Conservation (phyloP, 2,888 invertebrate species). For the Elaeidobius kamerunicus region DNA sequence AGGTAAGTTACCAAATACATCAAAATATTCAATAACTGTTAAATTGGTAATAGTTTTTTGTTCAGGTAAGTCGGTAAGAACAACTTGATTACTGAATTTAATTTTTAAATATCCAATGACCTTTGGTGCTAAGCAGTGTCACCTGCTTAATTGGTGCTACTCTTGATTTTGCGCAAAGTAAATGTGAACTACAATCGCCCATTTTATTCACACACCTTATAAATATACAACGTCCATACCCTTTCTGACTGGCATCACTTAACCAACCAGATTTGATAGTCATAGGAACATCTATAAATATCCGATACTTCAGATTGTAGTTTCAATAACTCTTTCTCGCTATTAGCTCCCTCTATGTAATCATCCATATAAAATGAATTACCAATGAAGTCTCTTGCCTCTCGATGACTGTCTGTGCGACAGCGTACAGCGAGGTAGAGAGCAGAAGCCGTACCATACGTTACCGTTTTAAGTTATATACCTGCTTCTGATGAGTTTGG, state of each 20-base stretch:
- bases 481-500: conserved; percentile 2
- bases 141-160: conserved; percentile 16
- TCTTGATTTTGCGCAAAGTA: conserved; percentile 19
- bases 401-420: conserved; percentile 19
- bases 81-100: background rate
- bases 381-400: conserved; percentile 21
- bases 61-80: conserved; percentile 3
- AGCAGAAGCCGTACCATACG: conserved; percentile 21
- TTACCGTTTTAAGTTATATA: conserved; percentile 18
- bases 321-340: conserved; percentile 13
- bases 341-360: conserved; percentile 22
- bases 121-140: conserved; percentile 3
- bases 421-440: conserved; percentile 30
- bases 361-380: conserved; percentile 30
- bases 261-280: conserved; percentile 25
- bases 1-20: background rate
- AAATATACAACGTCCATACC: conserved; percentile 28
- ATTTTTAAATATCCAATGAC: background rate
- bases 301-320: conserved; percentile 23
- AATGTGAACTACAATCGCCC: conserved; percentile 1
- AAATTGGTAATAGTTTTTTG: background rate
- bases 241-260: conserved; percentile 20
- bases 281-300: conserved; percentile 25
- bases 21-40: background rate
- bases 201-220: conserved; percentile 6